phyloP scores from a whole-genome alignment of 2,888 invertebrate species.

The Chrysolina haemoptera region DNA sequence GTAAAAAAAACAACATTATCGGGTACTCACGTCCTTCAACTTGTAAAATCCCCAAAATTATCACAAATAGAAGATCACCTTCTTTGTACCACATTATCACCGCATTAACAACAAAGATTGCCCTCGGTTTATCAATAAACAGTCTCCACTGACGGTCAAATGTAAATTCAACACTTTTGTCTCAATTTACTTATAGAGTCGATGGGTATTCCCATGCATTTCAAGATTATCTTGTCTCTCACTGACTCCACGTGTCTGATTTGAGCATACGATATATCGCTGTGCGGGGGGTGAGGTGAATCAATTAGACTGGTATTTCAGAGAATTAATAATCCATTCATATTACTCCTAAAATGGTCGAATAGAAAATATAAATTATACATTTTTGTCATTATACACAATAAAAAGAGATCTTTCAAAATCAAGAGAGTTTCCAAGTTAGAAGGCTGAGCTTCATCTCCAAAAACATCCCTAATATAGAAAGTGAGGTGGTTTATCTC shows the following conservation, averaged over 20 bases:
- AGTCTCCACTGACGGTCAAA: constrained; percentile 1
- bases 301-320: too few relatives aligned
- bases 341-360: too few relatives aligned
- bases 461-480: too few relatives aligned
- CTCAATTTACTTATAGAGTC: neutral
- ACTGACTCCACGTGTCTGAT: neutral
- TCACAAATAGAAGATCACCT: neutral
- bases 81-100: neutral
- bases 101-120: neutral
- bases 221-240: neutral
- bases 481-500: too few relatives aligned
- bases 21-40: constrained; percentile 14
- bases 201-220: constrained; percentile 12
- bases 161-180: neutral
- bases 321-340: too few relatives aligned
- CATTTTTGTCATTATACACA: too few relatives aligned
- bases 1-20: too few relatives aligned
- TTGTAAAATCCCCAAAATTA: neutral
- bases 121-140: neutral
- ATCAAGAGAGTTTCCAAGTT: too few relatives aligned
- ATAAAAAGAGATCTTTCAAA: too few relatives aligned
- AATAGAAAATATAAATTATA: too few relatives aligned
- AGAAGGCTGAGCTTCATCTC: too few relatives aligned
- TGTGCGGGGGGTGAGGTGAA: neutral
- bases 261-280: neutral